Base-by-base conservation (phyloP, 2,113 vertebrate genomes). In the Scomber scombrus region DNA sequence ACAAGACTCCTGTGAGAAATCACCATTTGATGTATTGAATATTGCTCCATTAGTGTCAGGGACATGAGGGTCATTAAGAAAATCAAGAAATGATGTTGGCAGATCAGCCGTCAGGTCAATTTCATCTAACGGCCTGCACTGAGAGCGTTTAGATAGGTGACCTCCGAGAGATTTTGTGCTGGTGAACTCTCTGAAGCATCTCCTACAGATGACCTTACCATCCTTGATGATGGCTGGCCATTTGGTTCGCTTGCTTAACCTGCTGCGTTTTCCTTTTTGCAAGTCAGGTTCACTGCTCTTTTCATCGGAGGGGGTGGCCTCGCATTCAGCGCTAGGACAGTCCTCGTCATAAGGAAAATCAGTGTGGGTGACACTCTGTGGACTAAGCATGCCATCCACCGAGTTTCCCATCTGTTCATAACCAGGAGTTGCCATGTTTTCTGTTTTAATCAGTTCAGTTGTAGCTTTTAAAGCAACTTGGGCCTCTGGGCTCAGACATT, bases 141-240 rank as follows among this genome's bases (percentile, higher is more conserved):
- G 97, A 26, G 97, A 97, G 18, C 97, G 95, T 88, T 99, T 99
- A 4, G 98, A 99, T 45, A 99, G 95, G 85, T 99, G 98, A 85
- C 98, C 97, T 73, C 98, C 98, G 23, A 99, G 96, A 50, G 98
- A 99, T 88, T 99, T 97, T 83, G 98, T 97, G 91, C 98, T 99
- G 61, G 96, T 95, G 90, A 99, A 99, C 89, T 96, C 98, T 93
- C 98, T 96, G 84, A 97, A 99, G 93, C 98, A 99, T 75, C 98
- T 97, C 84, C 97, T 97, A 85, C 98, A 99, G 80, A 99, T 98
- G 76, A 99, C 98, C 84, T 99, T 99, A 21, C 97, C 98, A 86
- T 99, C 97, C 88, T 97, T 96, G 75, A 99, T 97, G 81, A 99
- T 99, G 34, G 97, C 98, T 65, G 98, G 98, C 97, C 97, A 99